Conservation (phyloP, 1,140 invertebrate species). For the Anoplophora glabripennis region DNA sequence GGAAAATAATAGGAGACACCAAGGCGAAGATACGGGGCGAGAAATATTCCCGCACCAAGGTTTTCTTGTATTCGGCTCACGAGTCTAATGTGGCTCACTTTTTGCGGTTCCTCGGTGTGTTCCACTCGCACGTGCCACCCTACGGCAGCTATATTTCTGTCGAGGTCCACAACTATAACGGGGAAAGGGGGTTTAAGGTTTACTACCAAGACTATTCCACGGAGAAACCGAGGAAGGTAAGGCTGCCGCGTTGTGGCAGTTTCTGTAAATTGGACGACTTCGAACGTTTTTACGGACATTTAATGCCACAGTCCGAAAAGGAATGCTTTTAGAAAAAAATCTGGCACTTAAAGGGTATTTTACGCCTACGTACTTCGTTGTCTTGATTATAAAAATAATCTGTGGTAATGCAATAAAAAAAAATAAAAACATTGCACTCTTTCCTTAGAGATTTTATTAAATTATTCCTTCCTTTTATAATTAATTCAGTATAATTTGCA, state of each 20-base stretch:
- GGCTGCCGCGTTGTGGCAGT: slow-evolving; percentile 35
- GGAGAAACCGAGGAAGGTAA: slow-evolving; percentile 26
- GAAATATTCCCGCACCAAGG: slow-evolving; percentile 55
- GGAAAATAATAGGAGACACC: slow-evolving; percentile 61
- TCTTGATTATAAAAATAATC: too few relatives aligned
- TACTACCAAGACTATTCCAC: slow-evolving; percentile 34
- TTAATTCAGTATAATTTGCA: too few relatives aligned
- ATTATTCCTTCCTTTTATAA: too few relatives aligned
- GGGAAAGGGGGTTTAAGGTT: slow-evolving; percentile 26
- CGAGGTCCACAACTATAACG: slow-evolving; percentile 29
- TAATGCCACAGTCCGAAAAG: slow-evolving; percentile 18
- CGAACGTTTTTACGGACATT: slow-evolving; percentile 30
- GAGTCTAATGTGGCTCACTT: slow-evolving; percentile 69
- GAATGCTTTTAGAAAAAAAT: slow-evolving; percentile 22
- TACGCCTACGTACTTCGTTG: too few relatives aligned
- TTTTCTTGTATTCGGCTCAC: slow-evolving; percentile 68
- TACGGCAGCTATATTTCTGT: slow-evolving; percentile 51
- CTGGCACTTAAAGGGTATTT: too few relatives aligned
- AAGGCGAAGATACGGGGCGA: slow-evolving; percentile 51
- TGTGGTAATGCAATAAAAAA: too few relatives aligned
- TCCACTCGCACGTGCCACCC: slow-evolving; percentile 59
- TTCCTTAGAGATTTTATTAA: too few relatives aligned
- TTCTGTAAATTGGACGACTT: slow-evolving; percentile 45
- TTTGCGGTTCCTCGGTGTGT: slow-evolving; percentile 62
- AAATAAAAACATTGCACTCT: too few relatives aligned